A percentile compares a stretch with the other conserved stretches of the same genome.
Evolutionary conservation across 2,888 invertebrate genomes (phyloP).

Genomic region (Chloromyia formosa): DNA sequence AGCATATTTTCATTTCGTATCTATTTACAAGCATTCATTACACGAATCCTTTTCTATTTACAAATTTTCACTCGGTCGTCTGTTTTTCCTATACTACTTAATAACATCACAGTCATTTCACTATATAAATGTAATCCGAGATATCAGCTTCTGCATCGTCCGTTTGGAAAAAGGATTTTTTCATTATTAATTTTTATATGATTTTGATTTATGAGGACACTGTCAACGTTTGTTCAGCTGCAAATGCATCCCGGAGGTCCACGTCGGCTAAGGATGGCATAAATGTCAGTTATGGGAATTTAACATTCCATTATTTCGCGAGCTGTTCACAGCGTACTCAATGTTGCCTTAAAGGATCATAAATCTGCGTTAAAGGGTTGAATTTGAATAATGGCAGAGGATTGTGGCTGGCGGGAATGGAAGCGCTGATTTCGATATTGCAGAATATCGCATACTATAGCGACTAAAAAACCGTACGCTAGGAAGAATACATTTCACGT

Average conservation of each 20-base stretch:
- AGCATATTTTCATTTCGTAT: background rate
- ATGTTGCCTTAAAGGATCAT: slow-evolving; percentile 18
- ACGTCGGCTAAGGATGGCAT: background rate
- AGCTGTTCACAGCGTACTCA: background rate
- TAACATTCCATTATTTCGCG: background rate
- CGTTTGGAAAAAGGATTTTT: background rate
- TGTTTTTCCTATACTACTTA: slow-evolving; percentile 17
- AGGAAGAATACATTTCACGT: too few species aligned
- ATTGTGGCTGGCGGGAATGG: slow-evolving; percentile 10
- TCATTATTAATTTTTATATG: slow-evolving; percentile 1
- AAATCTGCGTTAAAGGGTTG: slow-evolving; percentile 17
- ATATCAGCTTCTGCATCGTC: slow-evolving; percentile 1
- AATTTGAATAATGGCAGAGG: slow-evolving; percentile 25
- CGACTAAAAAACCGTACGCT: background rate
- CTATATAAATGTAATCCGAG: slow-evolving; percentile 9
- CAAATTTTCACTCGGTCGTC: background rate
- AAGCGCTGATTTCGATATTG: slow-evolving; percentile 25
- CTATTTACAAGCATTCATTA: slow-evolving; percentile 39
- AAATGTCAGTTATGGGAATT: slow-evolving; percentile 17
- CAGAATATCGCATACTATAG: background rate
- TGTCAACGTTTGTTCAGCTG: background rate
- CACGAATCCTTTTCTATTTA: background rate
- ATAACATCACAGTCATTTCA: slow-evolving; percentile 40
- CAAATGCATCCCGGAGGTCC: slow-evolving; percentile 6
- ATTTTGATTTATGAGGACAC: background rate